These are phyloP conservation scores for Erebia epiphron DNA, from an alignment of 2,888 invertebrate genomes.

Conservation along the genomic window DNA sequence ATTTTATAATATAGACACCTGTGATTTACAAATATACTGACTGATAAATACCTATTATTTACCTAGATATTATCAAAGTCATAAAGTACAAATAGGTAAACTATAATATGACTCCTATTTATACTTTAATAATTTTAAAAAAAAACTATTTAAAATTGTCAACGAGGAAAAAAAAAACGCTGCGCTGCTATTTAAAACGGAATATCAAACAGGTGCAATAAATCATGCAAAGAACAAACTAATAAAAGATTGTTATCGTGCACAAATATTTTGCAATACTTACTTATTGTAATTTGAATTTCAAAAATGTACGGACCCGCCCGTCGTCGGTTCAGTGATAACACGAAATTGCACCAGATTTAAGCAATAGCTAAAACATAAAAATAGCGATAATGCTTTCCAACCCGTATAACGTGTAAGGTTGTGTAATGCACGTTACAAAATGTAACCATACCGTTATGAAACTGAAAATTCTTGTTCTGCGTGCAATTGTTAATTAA, in stretches of 20 bases:
- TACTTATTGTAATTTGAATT: constrained; percentile 1
- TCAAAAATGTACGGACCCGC: background rate
- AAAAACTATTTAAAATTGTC: too few relatives aligned
- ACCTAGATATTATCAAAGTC: too few relatives aligned
- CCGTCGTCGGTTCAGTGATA: constrained; percentile 13
- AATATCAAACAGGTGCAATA: background rate
- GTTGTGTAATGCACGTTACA: constrained; percentile 16
- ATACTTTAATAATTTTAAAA: too few relatives aligned
- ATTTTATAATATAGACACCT: too few relatives aligned
- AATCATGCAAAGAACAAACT: background rate
- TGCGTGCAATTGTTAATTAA: background rate
- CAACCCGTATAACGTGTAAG: constrained; percentile 29
- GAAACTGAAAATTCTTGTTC: constrained; percentile 24
- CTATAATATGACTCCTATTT: too few relatives aligned
- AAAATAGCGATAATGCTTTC: constrained; percentile 31
- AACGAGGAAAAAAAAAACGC: too few relatives aligned
- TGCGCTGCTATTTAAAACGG: too few relatives aligned
- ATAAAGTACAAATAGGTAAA: too few relatives aligned
- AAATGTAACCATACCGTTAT: constrained; percentile 22
- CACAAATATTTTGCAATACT: background rate
- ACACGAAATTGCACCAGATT: constrained; percentile 24
- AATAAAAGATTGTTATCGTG: background rate
- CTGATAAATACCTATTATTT: too few relatives aligned
- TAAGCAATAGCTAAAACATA: constrained; percentile 27
- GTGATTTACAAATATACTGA: background rate